These are phyloP conservation scores for Pristionchus mayeri DNA, from an alignment of 2,888 invertebrate genomes.

Conservation along the genomic window DNA sequence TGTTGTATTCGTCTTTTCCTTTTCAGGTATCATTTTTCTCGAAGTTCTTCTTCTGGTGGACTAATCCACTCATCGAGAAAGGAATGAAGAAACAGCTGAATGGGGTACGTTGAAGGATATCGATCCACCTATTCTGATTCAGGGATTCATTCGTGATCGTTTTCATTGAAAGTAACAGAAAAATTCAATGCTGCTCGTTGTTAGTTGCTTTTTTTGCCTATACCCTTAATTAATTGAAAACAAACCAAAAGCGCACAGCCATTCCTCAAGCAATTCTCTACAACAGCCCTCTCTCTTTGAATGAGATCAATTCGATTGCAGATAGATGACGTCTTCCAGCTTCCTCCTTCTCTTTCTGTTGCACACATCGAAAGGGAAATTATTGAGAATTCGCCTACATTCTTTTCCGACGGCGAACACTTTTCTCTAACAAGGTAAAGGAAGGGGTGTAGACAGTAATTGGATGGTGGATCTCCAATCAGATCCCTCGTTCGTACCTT, in stretches of 20 bases:
- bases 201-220: slow-evolving; percentile 8
- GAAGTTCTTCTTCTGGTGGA: slow-evolving; percentile 70
- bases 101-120: slow-evolving; percentile 76
- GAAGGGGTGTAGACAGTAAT: neutral
- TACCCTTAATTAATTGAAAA: no score
- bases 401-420: slow-evolving; percentile 61
- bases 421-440: slow-evolving; percentile 61
- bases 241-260: no score
- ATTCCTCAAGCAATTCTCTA: no score
- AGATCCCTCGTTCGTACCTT: slow-evolving; percentile 76
- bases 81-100: slow-evolving; percentile 85
- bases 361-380: slow-evolving; percentile 80
- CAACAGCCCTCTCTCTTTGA: no score
- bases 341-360: slow-evolving; percentile 84
- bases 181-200: no score
- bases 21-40: slow-evolving; percentile 56
- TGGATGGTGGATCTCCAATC: slow-evolving; percentile 81
- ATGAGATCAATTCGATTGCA: slow-evolving; percentile 51
- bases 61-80: slow-evolving; percentile 80
- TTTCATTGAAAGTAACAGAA: no score
- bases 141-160: no score
- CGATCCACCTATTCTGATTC: no score
- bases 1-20: slow-evolving; percentile 48
- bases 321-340: slow-evolving; percentile 88
- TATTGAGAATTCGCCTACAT: slow-evolving; percentile 63